Evolutionary conservation across 2,113 vertebrate species (phyloP), one percentile per base, ranked within the genome.

Genomic region (Paralichthys olivaceus): DNA sequence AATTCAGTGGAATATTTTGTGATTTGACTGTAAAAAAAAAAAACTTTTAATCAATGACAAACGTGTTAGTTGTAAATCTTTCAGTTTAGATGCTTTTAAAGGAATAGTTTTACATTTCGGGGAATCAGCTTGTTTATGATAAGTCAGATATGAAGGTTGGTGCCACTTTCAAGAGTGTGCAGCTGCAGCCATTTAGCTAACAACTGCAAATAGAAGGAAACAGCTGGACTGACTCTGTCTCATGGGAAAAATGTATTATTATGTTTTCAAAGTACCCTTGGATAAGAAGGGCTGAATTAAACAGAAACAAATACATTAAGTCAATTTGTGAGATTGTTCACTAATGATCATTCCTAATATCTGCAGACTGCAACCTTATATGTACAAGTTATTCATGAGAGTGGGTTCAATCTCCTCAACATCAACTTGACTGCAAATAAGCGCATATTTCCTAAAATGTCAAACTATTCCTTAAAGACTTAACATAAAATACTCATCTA

Each of bases 1-100:
- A 64, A 22, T 75, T 86, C 53, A 43, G 55, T 80, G 68, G 55
- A 64, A 73, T 65, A 71, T 70, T 81, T 75, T 73, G 69, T 86
- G 81, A 85, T 84, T 84, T 83, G 77, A 80, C 63, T 61, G 55
- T 77, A n/a, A 2, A 29, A 62, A 45, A 45, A 17, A 3, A 14
- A 12, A n/a, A 59, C 17, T 72, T 81, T 69, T 45, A 54, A 71
- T 65, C 14, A 66, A 56, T 25, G 7, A 64, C 29, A n/a, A 70
- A 77, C 77, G 32, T 17, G n/a, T 79, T 72, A 40, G 67, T 20
- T 73, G 15, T 47, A 67, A 71, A 77, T 11, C 12, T 37, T 61
- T 57, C 75, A 58, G 20, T 66, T 67, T 40, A 23, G 40, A 68
- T 25, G 5, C 11, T 40, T 20, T 61, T 28, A 53, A 65, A 76